Evolutionary conservation across 1,140 invertebrate genomes (phyloP).

Genomic region (Aculops lycopersici): DNA sequence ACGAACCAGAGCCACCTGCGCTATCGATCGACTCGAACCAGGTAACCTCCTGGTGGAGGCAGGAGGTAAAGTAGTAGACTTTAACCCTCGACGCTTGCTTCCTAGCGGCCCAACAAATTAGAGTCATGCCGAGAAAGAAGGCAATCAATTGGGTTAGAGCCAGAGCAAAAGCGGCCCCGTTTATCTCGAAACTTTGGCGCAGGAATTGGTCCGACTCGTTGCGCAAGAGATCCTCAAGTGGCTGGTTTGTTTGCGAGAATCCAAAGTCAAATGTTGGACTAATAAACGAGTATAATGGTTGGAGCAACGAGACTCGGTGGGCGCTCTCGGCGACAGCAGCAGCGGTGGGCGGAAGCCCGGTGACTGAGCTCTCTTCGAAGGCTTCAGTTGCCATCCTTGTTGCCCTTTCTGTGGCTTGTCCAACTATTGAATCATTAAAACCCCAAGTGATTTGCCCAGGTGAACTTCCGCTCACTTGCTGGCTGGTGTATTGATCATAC

Average conservation of each 20-base stretch:
- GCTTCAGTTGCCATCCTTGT: background rate
- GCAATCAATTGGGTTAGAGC: background rate
- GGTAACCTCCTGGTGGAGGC: constrained; percentile 31
- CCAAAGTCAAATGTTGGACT: background rate
- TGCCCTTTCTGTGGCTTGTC: background rate
- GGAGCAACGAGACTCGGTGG: background rate
- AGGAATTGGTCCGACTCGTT: background rate
- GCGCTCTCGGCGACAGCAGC: background rate
- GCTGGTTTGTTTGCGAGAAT: background rate
- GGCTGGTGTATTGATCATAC: too few relatives aligned
- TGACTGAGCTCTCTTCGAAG: too few relatives aligned
- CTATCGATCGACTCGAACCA: constrained; percentile 32
- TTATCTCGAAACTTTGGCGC: background rate
- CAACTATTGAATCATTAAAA: background rate
- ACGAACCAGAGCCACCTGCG: background rate
- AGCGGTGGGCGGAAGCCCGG: too few relatives aligned
- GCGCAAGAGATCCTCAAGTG: background rate
- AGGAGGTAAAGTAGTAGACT: constrained; percentile 11
- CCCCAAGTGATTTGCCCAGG: too few relatives aligned
- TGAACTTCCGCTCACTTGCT: too few relatives aligned
- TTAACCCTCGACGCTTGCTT: background rate
- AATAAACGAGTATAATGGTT: too few relatives aligned
- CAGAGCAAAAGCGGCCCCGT: background rate
- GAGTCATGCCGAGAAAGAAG: background rate
- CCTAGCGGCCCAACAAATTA: background rate